Conservation (phyloP, 2,888 invertebrate genomes). For the Stenodera caucasica region DNA sequence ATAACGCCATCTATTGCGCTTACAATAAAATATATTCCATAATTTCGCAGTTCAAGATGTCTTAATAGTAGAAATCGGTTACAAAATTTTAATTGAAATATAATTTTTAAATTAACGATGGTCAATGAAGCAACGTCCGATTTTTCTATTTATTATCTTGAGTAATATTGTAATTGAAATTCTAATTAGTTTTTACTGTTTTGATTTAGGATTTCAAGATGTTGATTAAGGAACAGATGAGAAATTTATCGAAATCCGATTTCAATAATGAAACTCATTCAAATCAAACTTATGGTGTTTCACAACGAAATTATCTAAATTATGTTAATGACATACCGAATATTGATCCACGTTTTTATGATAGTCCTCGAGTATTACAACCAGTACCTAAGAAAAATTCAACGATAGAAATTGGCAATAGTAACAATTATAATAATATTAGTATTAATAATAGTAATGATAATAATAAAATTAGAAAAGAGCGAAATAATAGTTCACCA, state of each 20-base stretch:
- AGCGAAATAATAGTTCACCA: conserved; percentile 51
- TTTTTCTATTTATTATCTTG: too few relatives aligned
- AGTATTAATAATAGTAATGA: conserved; percentile 40
- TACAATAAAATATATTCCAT: too few relatives aligned
- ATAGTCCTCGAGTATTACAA: conserved; percentile 52
- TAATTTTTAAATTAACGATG: too few relatives aligned
- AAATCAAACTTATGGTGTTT: conserved; percentile 42
- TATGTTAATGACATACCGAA: conserved; percentile 48
- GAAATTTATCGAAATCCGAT: conserved; percentile 38
- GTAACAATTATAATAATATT: conserved; percentile 39
- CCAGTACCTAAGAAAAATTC: conserved; percentile 28
- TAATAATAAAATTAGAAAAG: not conserved
- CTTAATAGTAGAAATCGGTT: too few relatives aligned
- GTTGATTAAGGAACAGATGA: conserved; percentile 46
- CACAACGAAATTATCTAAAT: conserved; percentile 48
- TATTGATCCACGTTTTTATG: conserved; percentile 61
- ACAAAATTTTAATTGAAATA: too few relatives aligned
- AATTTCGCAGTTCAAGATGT: too few relatives aligned
- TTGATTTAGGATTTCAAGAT: conserved; percentile 45
- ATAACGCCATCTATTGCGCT: not conserved
- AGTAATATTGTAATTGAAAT: not conserved
- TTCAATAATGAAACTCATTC: conserved; percentile 36
- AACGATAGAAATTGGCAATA: conserved; percentile 45
- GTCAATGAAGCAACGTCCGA: too few relatives aligned
- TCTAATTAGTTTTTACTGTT: not conserved